Evolutionary conservation across 2,888 invertebrate genomes (phyloP), one percentile per base, ranked within the genome.

Genomic region (Papilio elwesi): DNA sequence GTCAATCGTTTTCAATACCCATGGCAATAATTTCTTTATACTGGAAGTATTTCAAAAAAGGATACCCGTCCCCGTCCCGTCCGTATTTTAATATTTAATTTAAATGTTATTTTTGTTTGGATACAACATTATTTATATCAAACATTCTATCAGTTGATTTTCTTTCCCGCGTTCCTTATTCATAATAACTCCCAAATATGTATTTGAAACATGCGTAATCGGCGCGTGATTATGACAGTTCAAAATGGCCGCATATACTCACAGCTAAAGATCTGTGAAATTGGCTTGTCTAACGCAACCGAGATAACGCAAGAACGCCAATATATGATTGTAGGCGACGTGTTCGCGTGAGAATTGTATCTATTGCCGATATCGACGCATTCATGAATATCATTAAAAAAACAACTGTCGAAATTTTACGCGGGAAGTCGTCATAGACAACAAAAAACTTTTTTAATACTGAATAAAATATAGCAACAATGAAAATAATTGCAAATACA

Each of bases 271-370:
- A 73, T 73, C 53, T 73, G 73, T 73, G 65, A 73, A 73, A 73
- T 73, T 73, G 73, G 52, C 62, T 66, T 57, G 59, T 62, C 53
- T 66, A 73, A 66, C 73, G 73, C 66, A 73, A 73, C 66, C 59
- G 68, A 15, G 43, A 62, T 65, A 70, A 66, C 57, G 73, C 69
- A 69, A 66, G 13, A 69, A 66, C 66, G 57, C 73, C 49, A n/a
- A 73, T 73, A 70, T 48, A 48, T 57, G 72, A 55, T 72, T 63
- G 49, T 73, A 74, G 67, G 53, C 71, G 52, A 76, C 74, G 70
- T 55, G 64, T 70, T 78, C 74, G 77, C 78, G 79, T 78, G 78
- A 77, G 73, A 75, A 72, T 74, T 26, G n/a, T 26, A 72, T 55
- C 49, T 65, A 59, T 64, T 49, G 55, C 68, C 26, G 26, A 12